phyloP scores from a whole-genome alignment of 1,140 invertebrate species.

The Phenacoccus solenopsis region DNA sequence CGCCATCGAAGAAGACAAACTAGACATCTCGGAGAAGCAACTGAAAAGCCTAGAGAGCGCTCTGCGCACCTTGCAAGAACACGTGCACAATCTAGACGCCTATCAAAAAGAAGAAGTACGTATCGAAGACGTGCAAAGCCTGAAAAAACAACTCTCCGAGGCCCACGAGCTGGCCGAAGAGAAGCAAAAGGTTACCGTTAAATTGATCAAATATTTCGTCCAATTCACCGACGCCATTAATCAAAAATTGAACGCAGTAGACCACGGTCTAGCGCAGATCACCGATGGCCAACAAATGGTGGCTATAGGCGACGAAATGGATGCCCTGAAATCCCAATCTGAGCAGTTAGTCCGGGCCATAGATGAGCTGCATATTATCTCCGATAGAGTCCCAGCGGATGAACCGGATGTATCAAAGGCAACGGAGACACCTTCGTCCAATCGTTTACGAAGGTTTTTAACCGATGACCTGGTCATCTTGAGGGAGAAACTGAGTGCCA shows the following conservation, averaged over 20 bases:
- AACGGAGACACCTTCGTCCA: neutral
- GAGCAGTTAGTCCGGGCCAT: neutral
- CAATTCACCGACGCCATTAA: neutral
- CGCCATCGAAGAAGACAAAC: conserved; percentile 11
- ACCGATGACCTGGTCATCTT: neutral
- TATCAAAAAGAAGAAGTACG: neutral
- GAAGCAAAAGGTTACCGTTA: conserved; percentile 6
- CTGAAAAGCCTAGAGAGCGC: neutral
- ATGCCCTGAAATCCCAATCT: neutral
- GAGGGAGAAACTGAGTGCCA: neutral
- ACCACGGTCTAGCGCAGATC: neutral
- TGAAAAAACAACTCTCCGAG: neutral
- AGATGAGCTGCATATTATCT: neutral
- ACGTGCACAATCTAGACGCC: neutral
- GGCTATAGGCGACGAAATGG: neutral
- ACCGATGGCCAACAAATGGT: neutral
- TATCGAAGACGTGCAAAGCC: conserved; percentile 5
- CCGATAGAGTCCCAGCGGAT: neutral
- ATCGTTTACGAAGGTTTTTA: neutral
- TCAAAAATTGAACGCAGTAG: neutral
- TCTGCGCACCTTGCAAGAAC: neutral
- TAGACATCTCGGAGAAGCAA: neutral
- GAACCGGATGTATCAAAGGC: neutral
- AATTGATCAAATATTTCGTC: neutral
- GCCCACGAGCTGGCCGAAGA: neutral